Conservation (phyloP, 2,888 invertebrate genomes). For the Tetranychus truncatus region DNA sequence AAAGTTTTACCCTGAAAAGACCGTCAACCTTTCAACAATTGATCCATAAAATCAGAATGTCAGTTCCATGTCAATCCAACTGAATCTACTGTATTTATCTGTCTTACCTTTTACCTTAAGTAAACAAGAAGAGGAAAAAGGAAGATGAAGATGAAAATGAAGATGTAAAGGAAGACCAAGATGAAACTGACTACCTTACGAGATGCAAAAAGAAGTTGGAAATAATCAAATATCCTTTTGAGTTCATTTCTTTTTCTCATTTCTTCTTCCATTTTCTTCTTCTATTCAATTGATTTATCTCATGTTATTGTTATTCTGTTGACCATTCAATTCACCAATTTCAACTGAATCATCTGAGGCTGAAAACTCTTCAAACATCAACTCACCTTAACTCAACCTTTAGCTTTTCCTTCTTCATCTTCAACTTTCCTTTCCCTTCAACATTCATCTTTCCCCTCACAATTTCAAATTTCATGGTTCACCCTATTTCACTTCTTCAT, state of each 20-base stretch:
- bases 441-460: neutral
- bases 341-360: neutral
- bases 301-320: constrained; percentile 2
- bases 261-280: constrained; percentile 8
- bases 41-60: neutral
- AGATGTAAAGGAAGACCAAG: no score
- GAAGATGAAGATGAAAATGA: no score
- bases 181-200: no score
- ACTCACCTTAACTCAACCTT: neutral
- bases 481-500: constrained; percentile 1
- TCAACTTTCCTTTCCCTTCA: neutral
- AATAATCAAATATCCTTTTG: no score
- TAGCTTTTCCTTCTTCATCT: neutral
- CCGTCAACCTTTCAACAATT: neutral
- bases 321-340: neutral
- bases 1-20: no score
- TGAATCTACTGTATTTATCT: no score
- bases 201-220: no score
- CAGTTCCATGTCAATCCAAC: neutral
- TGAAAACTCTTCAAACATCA: neutral
- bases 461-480: neutral
- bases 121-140: no score
- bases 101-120: no score
- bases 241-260: neutral
- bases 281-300: constrained; percentile 13